These are phyloP conservation scores for Lasioglossum leucozonium DNA, from an alignment of 2,888 invertebrate genomes.

Conservation along the genomic window DNA sequence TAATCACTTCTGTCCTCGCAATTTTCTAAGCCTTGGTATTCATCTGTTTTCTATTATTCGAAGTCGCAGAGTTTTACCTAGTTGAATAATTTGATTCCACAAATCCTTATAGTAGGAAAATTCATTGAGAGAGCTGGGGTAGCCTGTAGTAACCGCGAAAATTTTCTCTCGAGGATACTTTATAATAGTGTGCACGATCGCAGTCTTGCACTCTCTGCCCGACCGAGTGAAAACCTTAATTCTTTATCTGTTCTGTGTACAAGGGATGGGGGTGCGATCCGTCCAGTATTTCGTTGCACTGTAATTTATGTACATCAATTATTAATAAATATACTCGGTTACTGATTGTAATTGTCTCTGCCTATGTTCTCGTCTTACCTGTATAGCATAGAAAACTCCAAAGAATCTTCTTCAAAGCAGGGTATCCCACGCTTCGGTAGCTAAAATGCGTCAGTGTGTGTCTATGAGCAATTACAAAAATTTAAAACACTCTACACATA, in stretches of 20 bases:
- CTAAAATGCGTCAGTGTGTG: neutral
- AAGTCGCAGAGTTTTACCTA: neutral
- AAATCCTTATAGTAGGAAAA: neutral
- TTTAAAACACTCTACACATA: neutral
- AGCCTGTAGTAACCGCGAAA: constrained; percentile 3
- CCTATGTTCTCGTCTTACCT: constrained; percentile 36
- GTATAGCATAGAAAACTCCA: neutral
- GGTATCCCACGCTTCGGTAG: neutral
- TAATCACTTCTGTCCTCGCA: neutral
- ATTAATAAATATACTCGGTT: constrained; percentile 79
- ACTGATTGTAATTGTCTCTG: constrained; percentile 57
- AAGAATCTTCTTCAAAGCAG: neutral
- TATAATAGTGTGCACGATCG: constrained; percentile 30
- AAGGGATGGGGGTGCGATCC: constrained; percentile 70
- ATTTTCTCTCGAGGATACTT: constrained; percentile 23
- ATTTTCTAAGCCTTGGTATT: neutral
- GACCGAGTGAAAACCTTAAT: constrained; percentile 33
- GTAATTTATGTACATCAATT: constrained; percentile 82
- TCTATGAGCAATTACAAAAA: neutral
- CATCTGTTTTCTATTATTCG: neutral
- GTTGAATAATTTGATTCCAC: neutral
- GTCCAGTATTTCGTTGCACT: constrained; percentile 79
- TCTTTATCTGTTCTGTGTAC: constrained; percentile 52
- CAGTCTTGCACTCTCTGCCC: constrained; percentile 35
- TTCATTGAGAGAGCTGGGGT: neutral